Evolutionary conservation across 2,888 invertebrate species (phyloP), one percentile per base, ranked within the genome.

Genomic region (Branchipolynoe longqiensis): DNA sequence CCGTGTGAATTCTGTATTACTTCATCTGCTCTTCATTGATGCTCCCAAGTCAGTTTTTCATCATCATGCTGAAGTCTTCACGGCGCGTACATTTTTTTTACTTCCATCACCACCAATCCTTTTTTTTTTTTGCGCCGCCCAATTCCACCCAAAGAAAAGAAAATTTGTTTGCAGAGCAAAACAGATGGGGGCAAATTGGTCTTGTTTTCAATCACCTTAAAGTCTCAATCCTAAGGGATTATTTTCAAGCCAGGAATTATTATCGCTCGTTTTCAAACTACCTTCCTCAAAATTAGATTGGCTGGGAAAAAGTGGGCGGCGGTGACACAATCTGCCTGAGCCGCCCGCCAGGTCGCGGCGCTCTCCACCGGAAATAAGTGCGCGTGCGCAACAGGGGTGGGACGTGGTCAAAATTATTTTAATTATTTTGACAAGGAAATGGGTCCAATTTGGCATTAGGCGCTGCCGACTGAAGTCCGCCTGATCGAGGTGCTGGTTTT

Each of bases 241-340:
- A 78, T 78, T 78, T 78, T 78, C 78, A 78, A 78, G 78, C 78
- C 78, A 78, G 78, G 78, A 78, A 78, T 78, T 78, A 78, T 78
- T 54, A 78, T 48, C 41, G 38, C 78, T 54, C 41, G 31, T 41
- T 54, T 28, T 48, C 41, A 78, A 78, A 78, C 78, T 78, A 54
- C 78, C 41, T 25, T 78, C 78, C 78, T 78, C 54, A 78, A 78
- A 78, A 78, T 78, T 78, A 78, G 78, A 78, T 78, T 78, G 78
- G 48, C 78, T 78, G 28, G 31, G 48, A 78, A 78, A 78, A 78
- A 78, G 48, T 41, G 18, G 22, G 25, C 78, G 18, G n/a, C n/a
- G n/a, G n/a, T n/a, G 48, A 33, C 78, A 22, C 78, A 78, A 78
- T 78, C 78, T 41, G 78, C 14, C 31, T 28, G 62, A 6, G 0